phyloP scores from a whole-genome alignment of 1,140 invertebrate species.

The Reticulitermes speratus region DNA sequence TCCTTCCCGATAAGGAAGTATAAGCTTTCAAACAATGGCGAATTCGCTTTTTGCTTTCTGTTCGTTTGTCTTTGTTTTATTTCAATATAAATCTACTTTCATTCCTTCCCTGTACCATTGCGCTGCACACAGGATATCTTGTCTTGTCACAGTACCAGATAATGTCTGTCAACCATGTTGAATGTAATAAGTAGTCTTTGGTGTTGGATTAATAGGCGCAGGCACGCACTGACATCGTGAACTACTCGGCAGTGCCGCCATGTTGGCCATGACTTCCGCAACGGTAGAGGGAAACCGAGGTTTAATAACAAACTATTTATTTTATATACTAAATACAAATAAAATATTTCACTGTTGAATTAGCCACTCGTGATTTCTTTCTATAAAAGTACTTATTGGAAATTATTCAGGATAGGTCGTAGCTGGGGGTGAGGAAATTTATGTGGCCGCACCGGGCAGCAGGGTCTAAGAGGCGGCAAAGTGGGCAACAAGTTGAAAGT shows the following conservation, averaged over 20 bases:
- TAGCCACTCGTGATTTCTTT: too few relatives aligned
- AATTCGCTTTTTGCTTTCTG: background rate
- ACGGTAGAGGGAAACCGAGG: background rate
- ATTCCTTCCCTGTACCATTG: background rate
- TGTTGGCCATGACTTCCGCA: background rate
- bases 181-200: background rate
- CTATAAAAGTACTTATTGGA: too few relatives aligned
- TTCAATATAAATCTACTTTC: constrained; percentile 13
- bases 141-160: background rate
- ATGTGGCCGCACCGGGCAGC: too few relatives aligned
- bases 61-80: background rate
- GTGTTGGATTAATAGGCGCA: background rate
- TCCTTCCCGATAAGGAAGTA: constrained; percentile 13
- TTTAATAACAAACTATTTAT: too few relatives aligned
- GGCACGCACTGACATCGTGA: background rate
- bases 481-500: too few relatives aligned
- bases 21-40: background rate
- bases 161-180: constrained; percentile 18
- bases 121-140: background rate
- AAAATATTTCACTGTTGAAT: too few relatives aligned
- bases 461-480: too few relatives aligned
- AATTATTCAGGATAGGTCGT: too few relatives aligned
- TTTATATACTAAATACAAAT: too few relatives aligned
- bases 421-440: too few relatives aligned
- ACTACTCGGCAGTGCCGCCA: background rate